Conservation (phyloP, 2,113 vertebrate species). For the Bubo blakistoni region DNA sequence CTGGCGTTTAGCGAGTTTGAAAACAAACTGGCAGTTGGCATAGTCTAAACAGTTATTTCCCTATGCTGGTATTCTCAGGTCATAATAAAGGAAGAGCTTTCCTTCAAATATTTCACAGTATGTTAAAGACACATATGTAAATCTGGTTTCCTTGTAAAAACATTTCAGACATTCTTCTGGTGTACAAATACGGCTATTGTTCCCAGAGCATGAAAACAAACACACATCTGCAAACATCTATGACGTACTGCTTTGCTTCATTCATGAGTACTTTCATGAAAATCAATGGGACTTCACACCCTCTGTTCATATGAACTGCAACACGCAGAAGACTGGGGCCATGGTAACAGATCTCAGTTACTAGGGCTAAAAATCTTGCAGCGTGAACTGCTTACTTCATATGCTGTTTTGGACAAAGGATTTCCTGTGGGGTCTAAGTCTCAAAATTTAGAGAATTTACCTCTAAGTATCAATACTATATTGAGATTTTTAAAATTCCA, state of each 20-base stretch:
- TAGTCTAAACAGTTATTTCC: not conserved
- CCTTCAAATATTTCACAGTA: not conserved
- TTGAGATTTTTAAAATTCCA: not conserved
- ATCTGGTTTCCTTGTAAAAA: not conserved
- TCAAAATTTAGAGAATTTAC: not conserved
- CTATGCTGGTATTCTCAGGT: not conserved
- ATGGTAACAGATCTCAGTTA: not conserved
- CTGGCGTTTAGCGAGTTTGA: not conserved
- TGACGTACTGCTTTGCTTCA: not conserved
- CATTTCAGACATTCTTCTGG: not conserved
- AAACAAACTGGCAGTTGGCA: not conserved
- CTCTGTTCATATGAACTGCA: not conserved
- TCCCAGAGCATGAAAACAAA: not conserved
- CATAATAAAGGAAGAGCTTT: not conserved
- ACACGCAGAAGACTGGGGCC: not conserved
- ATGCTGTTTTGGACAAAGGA: not conserved
- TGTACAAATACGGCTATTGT: not conserved
- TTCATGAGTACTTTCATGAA: slow-evolving; percentile 13
- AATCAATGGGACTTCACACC: slow-evolving; percentile 8
- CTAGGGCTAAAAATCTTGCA: not conserved
- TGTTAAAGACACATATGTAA: not conserved
- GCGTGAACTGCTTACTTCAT: not conserved
- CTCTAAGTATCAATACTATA: not conserved
- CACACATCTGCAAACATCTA: not conserved
- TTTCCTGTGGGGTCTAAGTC: not conserved